Evolutionary conservation across 2,797 vertebrate genomes (phyloP).

Genomic region (Craterocephalus amniculus): DNA sequence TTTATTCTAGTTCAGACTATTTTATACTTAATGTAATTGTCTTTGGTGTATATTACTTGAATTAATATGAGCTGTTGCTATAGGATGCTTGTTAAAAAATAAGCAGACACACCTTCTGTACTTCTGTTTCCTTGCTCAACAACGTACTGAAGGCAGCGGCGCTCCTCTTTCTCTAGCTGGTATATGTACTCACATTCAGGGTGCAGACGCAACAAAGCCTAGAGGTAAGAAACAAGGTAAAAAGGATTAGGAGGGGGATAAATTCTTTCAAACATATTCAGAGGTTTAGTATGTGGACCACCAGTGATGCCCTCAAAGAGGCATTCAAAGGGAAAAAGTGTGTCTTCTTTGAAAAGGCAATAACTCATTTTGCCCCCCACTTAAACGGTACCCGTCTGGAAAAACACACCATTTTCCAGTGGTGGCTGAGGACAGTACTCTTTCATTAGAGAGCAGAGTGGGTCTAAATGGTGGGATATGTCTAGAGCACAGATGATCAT

Average conservation of each 20-base stretch:
- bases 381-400: conserved; percentile 19
- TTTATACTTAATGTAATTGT: conserved; percentile 20
- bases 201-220: conserved; percentile 79
- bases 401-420: conserved; percentile 13
- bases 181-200: conserved; percentile 85
- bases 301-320: conserved; percentile 19
- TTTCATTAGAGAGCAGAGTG: conserved; percentile 3
- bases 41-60: conserved; percentile 22
- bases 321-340: not conserved
- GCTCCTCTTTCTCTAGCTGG: conserved; percentile 80
- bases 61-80: conserved; percentile 26
- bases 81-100: conserved; percentile 18
- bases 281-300: not conserved
- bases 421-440: conserved; percentile 22
- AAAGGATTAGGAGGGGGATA: not conserved
- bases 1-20: conserved; percentile 19
- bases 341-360: conserved; percentile 15
- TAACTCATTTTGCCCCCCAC: conserved; percentile 11
- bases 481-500: conserved; percentile 19
- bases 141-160: conserved; percentile 74
- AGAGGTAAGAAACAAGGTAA: not conserved
- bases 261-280: conserved; percentile 13
- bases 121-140: conserved; percentile 68
- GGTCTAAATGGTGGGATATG: not conserved
- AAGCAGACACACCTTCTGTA: conserved; percentile 55